Evolutionary conservation across 2,888 invertebrate species (phyloP), one percentile per base, ranked within the genome.

Genomic region (Drosophila tripunctata): DNA sequence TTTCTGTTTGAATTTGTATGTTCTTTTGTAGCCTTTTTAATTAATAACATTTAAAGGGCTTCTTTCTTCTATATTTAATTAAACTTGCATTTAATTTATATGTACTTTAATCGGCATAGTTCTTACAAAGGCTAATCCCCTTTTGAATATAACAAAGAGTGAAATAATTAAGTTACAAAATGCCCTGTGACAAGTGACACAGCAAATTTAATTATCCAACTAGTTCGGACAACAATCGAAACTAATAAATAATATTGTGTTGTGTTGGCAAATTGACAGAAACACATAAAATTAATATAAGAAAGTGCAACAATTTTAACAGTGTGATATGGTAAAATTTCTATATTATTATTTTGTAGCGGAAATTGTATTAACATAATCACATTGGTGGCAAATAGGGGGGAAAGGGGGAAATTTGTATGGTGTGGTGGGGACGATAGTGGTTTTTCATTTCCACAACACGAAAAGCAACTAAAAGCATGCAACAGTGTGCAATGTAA

Each of bases 311-410:
- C 40, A 47, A 38, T 33, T 35, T 36, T 6, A 27, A 2, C 27
- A 27, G 10, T 8, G 7, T 5, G 2, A 24, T 7, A 8, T 10
- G 27, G 10, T 3, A 10, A 27, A 27, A 8, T 27, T 8, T 27
- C 27, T 8, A 21, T 45, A 76, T 71, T 74, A 71, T 55, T 67
- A 76, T 82, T 67, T 61, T 66, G 68, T 47, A 55, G 63, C 76
- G 75, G 66, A 85, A 79, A 79, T 85, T 70, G 77, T 79, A 76
- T 67, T 52, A 65, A 65, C 68, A 85, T 78, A 82, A 76, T 81
- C 67, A 71, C n/a, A n/a, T n/a, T 44, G 52, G 66, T 61, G 44
- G 22, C 64, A 52, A 41, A 67, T 56, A 33, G 1, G 31, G 35
- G 43, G 17, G 0, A 3, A 4, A 6, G 27, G 14, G 15, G 10